Evolutionary conservation across 53 echinoderm and acorn worm genomes (phyloP), one percentile per base, ranked within the genome.

Genomic region (Mesocentrotus franciscanus): DNA sequence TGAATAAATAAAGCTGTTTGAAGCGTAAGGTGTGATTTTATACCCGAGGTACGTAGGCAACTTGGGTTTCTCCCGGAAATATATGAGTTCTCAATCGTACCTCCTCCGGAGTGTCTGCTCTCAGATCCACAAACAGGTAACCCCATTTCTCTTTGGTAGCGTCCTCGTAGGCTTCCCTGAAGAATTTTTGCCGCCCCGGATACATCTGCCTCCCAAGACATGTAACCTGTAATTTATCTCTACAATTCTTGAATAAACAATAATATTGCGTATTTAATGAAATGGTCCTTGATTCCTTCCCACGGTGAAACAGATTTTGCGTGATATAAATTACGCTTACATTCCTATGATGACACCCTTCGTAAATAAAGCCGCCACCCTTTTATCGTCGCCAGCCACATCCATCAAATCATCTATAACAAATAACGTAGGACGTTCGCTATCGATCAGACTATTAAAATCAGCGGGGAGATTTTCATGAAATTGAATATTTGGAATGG

Each of bases 261-360:
- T 94, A 61, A 87, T 96, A 96, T 20, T 96, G 96, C 9, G 91
- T 78, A 90, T 96, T 96, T 1, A 96, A 33, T 22, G 94, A 91
- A 9, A 97, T 97, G 29, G 97, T 96, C 27, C 97, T 57, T 13
- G 92, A 62, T 35, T 97, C 93, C 90, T 96, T 96, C 14, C 95
- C 78, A 9, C 90, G 61, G 78, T 96, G 90, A 60, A 95, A 96
- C 18, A 97, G 32, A 87, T 97, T 96, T 93, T 96, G 95, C 4
- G 72, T 71, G 10, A 96, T 92, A 27, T 91, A 75, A 33, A 96
- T 96, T 1, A 96, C 92, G 32, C 96, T 96, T 0, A 95, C 55
- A 29, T 97, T 97, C 56, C 84, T 92, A 59, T 97, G 97, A n/a
- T 97, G 97, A 96, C 95, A 95, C 4, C 95, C 74, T 95, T 96